Conservation (phyloP, 2,113 vertebrate species). For the Oreochromis niloticus region DNA sequence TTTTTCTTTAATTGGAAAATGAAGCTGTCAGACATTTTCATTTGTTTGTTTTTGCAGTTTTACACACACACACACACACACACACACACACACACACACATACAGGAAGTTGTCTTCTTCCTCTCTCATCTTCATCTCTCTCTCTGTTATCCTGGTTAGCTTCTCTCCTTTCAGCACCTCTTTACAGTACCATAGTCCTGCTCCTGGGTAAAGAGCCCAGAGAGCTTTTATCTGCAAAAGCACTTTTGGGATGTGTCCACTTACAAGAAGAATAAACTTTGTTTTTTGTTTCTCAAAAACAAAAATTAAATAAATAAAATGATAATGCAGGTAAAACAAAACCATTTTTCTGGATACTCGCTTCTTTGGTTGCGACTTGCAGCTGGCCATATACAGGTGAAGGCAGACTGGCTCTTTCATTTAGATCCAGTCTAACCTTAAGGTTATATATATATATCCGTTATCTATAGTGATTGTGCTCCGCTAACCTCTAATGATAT, state of each 20-base stretch:
- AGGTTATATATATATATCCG: neutral
- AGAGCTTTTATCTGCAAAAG: neutral
- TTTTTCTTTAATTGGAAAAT: neutral
- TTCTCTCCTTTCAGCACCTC: neutral
- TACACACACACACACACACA: no score
- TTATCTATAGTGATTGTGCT: neutral
- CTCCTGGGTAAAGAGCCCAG: neutral
- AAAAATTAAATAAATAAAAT: neutral
- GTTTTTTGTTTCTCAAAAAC: neutral
- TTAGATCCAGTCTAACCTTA: neutral
- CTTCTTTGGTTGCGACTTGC: neutral
- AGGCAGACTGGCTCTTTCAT: neutral
- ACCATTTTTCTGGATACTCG: rapidly evolving
- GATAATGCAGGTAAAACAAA: neutral
- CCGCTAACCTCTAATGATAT: rapidly evolving
- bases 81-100: no score
- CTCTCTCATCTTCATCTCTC: neutral
- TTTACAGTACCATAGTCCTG: neutral
- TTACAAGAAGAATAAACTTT: neutral
- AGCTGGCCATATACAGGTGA: neutral
- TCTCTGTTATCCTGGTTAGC: neutral
- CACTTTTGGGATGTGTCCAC: neutral
- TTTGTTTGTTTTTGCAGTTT: neutral
- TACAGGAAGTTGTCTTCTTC: neutral
- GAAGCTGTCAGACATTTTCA: neutral